Conservation (phyloP, 1,140 invertebrate species). For the Drosophila orena region DNA sequence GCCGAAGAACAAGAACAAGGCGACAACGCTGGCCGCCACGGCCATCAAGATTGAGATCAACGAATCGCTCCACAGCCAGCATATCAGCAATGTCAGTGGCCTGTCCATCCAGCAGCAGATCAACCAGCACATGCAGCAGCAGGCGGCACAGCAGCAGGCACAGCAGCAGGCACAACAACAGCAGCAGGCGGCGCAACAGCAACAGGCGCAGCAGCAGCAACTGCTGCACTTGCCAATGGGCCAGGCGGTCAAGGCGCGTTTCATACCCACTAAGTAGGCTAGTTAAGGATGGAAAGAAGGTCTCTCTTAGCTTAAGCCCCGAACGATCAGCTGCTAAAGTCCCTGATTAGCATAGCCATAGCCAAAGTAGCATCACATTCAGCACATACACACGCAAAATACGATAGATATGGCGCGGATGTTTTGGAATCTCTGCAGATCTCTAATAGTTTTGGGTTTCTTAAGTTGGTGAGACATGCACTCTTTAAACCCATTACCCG, state of each 20-base stretch:
- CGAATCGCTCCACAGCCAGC: slow-evolving; percentile 79
- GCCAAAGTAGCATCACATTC: slow-evolving; percentile 52
- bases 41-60: slow-evolving; percentile 82
- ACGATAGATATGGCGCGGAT: slow-evolving; percentile 3
- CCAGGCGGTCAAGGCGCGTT: slow-evolving; percentile 77
- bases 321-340: slow-evolving; percentile 25
- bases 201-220: slow-evolving; percentile 62
- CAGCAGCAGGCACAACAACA: slow-evolving; percentile 48
- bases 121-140: slow-evolving; percentile 82
- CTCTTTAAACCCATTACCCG: background rate
- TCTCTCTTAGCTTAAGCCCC: slow-evolving; percentile 41
- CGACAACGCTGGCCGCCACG: slow-evolving; percentile 59
- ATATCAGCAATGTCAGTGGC: slow-evolving; percentile 80
- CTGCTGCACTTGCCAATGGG: slow-evolving; percentile 72
- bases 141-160: slow-evolving; percentile 52
- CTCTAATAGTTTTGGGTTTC: background rate
- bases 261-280: slow-evolving; percentile 80
- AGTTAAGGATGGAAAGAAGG: slow-evolving; percentile 26
- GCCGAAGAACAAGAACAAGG: slow-evolving; percentile 80
- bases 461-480: background rate
- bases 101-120: slow-evolving; percentile 82
- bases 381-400: slow-evolving; percentile 22
- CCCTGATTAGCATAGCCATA: slow-evolving; percentile 46
- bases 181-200: slow-evolving; percentile 48
- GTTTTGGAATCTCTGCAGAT: background rate